phyloP scores from a whole-genome alignment of 2,888 invertebrate genomes.

The Brenthis hecate region DNA sequence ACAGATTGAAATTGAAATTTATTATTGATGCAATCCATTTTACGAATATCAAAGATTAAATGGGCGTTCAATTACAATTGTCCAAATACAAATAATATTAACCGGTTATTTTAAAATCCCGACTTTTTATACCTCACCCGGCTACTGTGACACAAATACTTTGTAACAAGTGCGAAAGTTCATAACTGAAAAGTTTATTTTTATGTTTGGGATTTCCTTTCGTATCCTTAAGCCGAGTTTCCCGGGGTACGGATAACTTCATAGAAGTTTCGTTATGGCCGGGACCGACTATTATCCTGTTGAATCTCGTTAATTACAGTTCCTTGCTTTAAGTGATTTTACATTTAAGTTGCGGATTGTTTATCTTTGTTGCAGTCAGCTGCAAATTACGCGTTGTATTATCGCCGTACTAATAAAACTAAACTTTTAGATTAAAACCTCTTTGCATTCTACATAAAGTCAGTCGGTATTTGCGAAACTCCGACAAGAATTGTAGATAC shows the following conservation, averaged over 20 bases:
- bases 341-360: slow-evolving; percentile 23
- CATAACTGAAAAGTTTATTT: slow-evolving; percentile 44
- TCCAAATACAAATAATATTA: too few species aligned
- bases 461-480: slow-evolving; percentile 3
- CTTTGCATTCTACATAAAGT: not conserved
- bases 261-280: slow-evolving; percentile 21
- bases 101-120: not conserved
- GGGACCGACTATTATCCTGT: slow-evolving; percentile 39
- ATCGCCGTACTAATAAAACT: slow-evolving; percentile 11
- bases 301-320: slow-evolving; percentile 39
- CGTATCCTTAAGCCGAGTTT: slow-evolving; percentile 25
- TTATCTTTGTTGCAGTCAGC: slow-evolving; percentile 41
- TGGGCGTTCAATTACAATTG: too few species aligned
- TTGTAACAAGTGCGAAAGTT: slow-evolving; percentile 37
- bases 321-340: slow-evolving; percentile 35
- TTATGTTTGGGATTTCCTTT: slow-evolving; percentile 43
- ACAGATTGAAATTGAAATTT: too few species aligned
- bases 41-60: too few species aligned
- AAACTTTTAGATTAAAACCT: slow-evolving; percentile 16
- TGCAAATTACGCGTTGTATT: slow-evolving; percentile 6
- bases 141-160: slow-evolving; percentile 12
- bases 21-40: too few species aligned
- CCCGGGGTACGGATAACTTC: slow-evolving; percentile 13
- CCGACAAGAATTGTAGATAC: slow-evolving; percentile 6
- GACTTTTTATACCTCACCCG: slow-evolving; percentile 12